Percentiles rank a stretch among this genome's conserved stretches.
These are phyloP conservation scores for Osmerus eperlanus DNA, from an alignment of 2,113 vertebrate genomes.

Conservation along the genomic window DNA sequence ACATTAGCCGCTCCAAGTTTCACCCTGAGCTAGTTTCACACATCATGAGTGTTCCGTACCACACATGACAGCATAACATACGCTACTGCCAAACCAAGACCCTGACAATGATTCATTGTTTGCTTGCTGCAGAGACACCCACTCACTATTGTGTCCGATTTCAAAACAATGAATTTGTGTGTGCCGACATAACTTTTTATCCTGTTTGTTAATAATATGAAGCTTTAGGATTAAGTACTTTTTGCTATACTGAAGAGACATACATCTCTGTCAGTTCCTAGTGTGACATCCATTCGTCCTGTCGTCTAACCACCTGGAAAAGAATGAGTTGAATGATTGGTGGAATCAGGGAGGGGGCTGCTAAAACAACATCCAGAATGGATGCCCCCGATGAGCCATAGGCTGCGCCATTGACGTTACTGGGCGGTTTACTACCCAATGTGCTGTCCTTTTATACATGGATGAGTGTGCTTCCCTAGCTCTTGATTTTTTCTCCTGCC, in stretches of 20 bases:
- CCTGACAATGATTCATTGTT: not conserved
- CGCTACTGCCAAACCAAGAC: not conserved
- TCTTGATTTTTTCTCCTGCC: no score
- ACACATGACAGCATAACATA: not conserved
- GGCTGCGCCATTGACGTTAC: constrained; percentile 17
- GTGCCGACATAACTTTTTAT: not conserved
- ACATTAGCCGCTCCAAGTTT: not conserved
- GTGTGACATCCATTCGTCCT: not conserved
- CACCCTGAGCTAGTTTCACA: not conserved
- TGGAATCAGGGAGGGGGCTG: constrained; percentile 15
- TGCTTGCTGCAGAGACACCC: not conserved
- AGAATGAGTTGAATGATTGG: not conserved
- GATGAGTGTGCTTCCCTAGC: constrained; percentile 10
- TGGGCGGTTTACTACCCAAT: constrained; percentile 30
- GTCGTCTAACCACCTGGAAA: not conserved
- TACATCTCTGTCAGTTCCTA: not conserved
- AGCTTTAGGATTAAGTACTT: not conserved
- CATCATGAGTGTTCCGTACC: not conserved
- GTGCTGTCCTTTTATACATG: constrained; percentile 24
- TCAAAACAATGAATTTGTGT: not conserved
- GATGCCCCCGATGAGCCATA: constrained; percentile 21
- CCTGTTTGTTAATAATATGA: not conserved
- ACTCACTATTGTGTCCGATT: not conserved
- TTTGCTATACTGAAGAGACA: not conserved
- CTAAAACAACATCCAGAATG: constrained; percentile 17